phyloP scores from a whole-genome alignment of 2,888 invertebrate genomes.

The Phalangium opilio region DNA sequence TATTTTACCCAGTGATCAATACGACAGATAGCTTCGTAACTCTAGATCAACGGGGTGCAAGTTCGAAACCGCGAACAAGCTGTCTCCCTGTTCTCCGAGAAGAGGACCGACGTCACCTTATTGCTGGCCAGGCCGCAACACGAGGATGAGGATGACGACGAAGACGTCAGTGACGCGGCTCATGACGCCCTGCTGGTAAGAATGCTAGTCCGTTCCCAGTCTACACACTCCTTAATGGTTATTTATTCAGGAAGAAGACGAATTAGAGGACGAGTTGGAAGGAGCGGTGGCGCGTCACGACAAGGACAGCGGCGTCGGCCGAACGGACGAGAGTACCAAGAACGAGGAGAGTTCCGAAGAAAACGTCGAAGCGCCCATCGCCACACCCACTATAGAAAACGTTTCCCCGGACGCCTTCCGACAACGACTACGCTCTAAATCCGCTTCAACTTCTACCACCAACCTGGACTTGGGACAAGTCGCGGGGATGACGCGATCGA shows the following conservation, averaged over 20 bases:
- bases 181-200: no score
- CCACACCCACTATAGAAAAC: no score
- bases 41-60: constrained; percentile 32
- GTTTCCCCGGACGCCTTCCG: no score
- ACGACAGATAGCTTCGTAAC: constrained; percentile 6
- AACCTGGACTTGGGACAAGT: not conserved
- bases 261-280: not conserved
- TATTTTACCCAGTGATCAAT: not conserved
- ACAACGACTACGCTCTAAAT: no score
- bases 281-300: not conserved
- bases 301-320: constrained; percentile 6
- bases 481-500: no score
- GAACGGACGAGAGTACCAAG: constrained; percentile 6
- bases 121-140: constrained; percentile 27
- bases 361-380: not conserved
- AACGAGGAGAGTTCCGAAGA: constrained; percentile 6
- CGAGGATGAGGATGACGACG: constrained; percentile 6
- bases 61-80: constrained; percentile 32
- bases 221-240: not conserved
- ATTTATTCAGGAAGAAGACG: not conserved
- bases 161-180: no score
- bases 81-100: constrained; percentile 30
- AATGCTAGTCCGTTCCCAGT: no score
- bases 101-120: constrained; percentile 28
- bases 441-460: no score